These are phyloP conservation scores for Diglossa cyanea DNA, from an alignment of 2,797 vertebrate genomes.

Conservation along the genomic window DNA sequence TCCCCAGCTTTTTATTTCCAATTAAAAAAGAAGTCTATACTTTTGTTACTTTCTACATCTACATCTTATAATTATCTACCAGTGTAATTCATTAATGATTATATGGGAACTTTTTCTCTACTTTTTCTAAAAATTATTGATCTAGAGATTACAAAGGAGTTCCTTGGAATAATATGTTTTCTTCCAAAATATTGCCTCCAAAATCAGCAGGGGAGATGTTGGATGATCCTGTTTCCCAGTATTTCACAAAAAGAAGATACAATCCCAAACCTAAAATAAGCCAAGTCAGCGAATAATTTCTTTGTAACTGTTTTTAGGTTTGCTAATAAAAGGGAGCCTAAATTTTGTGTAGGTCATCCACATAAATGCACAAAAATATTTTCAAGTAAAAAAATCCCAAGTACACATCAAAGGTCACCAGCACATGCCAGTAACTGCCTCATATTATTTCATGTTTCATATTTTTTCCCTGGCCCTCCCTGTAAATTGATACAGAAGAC, in stretches of 20 bases:
- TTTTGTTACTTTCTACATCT: not conserved
- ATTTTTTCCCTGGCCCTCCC: not conserved
- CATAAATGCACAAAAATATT: not conserved
- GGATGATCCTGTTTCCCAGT: conserved; percentile 66
- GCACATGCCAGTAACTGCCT: not conserved
- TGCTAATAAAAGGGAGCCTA: not conserved
- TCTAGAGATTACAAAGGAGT: conserved; percentile 74
- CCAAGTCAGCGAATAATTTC: conserved; percentile 70
- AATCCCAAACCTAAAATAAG: conserved; percentile 65
- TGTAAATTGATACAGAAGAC: not conserved
- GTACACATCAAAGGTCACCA: not conserved
- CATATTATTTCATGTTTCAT: not conserved
- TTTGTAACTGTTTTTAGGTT: not conserved
- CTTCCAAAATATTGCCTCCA: conserved; percentile 50
- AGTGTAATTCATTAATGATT: not conserved
- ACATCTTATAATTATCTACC: not conserved
- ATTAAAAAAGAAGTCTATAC: not conserved
- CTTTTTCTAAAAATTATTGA: not conserved
- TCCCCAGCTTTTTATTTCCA: not conserved
- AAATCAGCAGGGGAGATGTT: conserved; percentile 64
- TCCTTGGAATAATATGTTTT: conserved; percentile 70
- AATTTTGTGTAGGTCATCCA: not conserved
- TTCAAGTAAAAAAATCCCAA: not conserved
- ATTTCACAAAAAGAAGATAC: conserved; percentile 66
- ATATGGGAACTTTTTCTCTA: not conserved